Evolutionary conservation across 1,140 invertebrate species (phyloP).

Genomic region (Atta texana): DNA sequence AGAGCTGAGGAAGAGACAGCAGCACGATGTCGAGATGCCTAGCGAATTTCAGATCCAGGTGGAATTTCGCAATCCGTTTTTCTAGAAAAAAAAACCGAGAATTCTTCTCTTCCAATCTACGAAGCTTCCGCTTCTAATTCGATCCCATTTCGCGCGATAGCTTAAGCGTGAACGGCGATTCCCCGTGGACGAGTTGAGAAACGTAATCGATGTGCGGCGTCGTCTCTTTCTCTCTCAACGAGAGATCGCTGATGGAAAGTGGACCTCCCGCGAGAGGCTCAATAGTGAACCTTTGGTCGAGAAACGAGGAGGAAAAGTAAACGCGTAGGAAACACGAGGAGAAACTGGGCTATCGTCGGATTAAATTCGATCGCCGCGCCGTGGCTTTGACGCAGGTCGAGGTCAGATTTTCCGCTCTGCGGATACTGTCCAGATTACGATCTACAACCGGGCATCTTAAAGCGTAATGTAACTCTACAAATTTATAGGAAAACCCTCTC

Average conservation of each 20-base stretch:
- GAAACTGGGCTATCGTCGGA: constrained; percentile 29
- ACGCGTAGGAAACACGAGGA: constrained; percentile 13
- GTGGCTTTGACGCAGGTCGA: constrained; percentile 20
- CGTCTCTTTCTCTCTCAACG: not conserved
- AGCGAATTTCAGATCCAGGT: constrained; percentile 27
- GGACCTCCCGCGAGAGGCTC: constrained; percentile 29
- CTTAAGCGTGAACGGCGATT: constrained; percentile 57
- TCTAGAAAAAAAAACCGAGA: not conserved
- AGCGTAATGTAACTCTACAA: constrained; percentile 4
- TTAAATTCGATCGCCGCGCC: constrained; percentile 27
- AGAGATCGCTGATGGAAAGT: constrained; percentile 20
- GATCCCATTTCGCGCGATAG: constrained; percentile 59
- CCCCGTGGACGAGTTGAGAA: constrained; percentile 26
- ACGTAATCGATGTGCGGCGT: constrained; percentile 64
- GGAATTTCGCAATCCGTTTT: constrained; percentile 12
- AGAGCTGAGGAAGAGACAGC: constrained; percentile 1
- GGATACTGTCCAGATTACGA: constrained; percentile 11
- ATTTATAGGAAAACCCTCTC: not conserved
- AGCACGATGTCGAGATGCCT: constrained; percentile 15
- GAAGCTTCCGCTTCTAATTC: constrained; percentile 62
- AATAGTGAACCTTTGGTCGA: constrained; percentile 10
- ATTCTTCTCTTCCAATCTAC: constrained; percentile 36
- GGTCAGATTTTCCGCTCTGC: constrained; percentile 16
- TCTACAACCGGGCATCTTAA: not conserved
- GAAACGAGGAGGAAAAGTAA: constrained; percentile 30